Percentiles rank a stretch among this genome's conserved stretches.
These are phyloP conservation scores for Epizoanthus stellaris DNA, from an alignment of 92 coral and sea anemone species.

Conservation along the genomic window DNA sequence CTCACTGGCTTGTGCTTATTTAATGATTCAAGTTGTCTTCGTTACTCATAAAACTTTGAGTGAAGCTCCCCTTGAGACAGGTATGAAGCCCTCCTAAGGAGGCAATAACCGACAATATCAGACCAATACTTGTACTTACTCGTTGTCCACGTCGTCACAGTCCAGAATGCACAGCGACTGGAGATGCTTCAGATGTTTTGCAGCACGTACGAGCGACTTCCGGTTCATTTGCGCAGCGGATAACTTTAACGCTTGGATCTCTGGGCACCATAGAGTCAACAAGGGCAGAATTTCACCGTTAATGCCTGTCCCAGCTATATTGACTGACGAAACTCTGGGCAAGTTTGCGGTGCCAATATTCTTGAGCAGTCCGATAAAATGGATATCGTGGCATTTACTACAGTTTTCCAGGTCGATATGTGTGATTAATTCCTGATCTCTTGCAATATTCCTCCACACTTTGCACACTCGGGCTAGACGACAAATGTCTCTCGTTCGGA, in stretches of 20 bases:
- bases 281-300: conserved; percentile 39
- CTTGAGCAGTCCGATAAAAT: conserved; percentile 37
- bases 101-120: neutral
- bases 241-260: conserved; percentile 29
- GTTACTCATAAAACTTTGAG: no score
- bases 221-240: conserved; percentile 34
- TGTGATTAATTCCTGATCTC: conserved; percentile 43
- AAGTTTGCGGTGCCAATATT: conserved; percentile 23
- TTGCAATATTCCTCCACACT: conserved; percentile 33
- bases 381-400: conserved; percentile 14
- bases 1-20: no score
- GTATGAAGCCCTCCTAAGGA: no score
- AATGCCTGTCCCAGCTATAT: conserved; percentile 44
- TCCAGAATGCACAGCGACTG: conserved; percentile 38
- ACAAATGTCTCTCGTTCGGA: conserved; percentile 38
- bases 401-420: conserved; percentile 40
- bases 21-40: no score
- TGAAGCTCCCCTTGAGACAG: no score
- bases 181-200: conserved; percentile 29
- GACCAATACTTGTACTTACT: conserved; percentile 17
- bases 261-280: conserved; percentile 40
- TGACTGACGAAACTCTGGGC: conserved; percentile 20
- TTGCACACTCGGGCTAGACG: conserved; percentile 39
- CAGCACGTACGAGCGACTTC: conserved; percentile 28
- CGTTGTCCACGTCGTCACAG: conserved; percentile 33